Evolutionary conservation across 2,888 invertebrate genomes (phyloP).

Genomic region (Dasypolia templi): DNA sequence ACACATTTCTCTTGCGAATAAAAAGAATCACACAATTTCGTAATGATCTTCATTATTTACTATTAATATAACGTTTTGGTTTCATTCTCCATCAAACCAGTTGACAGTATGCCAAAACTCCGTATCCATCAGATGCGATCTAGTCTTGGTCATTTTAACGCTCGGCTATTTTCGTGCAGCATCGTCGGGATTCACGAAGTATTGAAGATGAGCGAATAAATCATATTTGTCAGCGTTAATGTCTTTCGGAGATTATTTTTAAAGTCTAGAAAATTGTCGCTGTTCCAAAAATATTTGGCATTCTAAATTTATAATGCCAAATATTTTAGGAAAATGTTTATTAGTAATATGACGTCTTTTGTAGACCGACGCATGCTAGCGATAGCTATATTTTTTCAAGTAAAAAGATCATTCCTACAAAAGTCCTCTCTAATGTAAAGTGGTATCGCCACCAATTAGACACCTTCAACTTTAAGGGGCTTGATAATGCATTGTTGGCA

Average conservation of each 20-base stretch:
- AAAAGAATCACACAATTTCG: not conserved
- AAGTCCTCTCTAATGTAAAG: not conserved
- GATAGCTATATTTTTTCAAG: not conserved
- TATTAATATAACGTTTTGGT: slow-evolving; percentile 30
- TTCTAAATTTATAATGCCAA: slow-evolving; percentile 1
- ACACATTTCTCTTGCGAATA: slow-evolving; percentile 10
- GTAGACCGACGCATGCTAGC: slow-evolving; percentile 15
- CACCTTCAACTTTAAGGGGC: not conserved
- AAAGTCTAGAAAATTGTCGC: slow-evolving; percentile 37
- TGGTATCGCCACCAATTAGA: not conserved
- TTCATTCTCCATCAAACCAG: slow-evolving; percentile 32
- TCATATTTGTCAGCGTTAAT: slow-evolving; percentile 30
- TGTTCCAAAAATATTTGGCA: too few relatives aligned
- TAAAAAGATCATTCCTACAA: not conserved
- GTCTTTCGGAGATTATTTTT: slow-evolving; percentile 7
- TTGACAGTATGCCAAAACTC: slow-evolving; percentile 59
- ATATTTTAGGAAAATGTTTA: not conserved
- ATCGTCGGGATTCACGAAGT: slow-evolving; percentile 23
- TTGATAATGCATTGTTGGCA: not conserved
- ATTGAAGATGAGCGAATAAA: slow-evolving; percentile 29
- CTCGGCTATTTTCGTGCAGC: slow-evolving; percentile 52
- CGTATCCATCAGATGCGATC: slow-evolving; percentile 40
- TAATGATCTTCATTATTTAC: slow-evolving; percentile 31
- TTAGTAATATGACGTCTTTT: not conserved
- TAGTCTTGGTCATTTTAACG: slow-evolving; percentile 43